A percentile compares a stretch with the other conserved stretches of the same genome.
Conservation (phyloP, 1,140 invertebrate species). For the Heliconius himera region DNA sequence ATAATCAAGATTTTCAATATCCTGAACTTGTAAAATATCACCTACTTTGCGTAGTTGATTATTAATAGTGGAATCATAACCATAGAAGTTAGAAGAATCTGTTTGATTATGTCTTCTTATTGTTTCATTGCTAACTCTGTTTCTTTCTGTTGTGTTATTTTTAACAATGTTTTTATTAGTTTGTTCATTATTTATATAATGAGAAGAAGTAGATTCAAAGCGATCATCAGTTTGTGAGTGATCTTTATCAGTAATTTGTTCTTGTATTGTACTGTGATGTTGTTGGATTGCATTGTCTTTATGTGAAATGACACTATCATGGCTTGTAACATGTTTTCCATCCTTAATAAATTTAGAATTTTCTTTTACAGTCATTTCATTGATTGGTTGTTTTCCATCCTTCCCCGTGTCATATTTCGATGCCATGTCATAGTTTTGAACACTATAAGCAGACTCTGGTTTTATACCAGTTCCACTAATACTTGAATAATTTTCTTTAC, state of each 20-base stretch:
- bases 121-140: slow-evolving; percentile 43
- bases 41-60: slow-evolving; percentile 72
- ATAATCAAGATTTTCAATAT: slow-evolving; percentile 68
- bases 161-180: slow-evolving; percentile 39
- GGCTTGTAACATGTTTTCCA: slow-evolving; percentile 64
- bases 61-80: slow-evolving; percentile 70
- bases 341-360: slow-evolving; percentile 71
- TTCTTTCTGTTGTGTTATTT: slow-evolving; percentile 32
- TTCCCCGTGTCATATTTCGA: slow-evolving; percentile 82
- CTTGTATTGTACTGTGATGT: slow-evolving; percentile 55
- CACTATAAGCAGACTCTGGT: slow-evolving; percentile 77
- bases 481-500: slow-evolving; percentile 79
- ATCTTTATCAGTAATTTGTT: slow-evolving; percentile 45
- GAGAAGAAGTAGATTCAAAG: slow-evolving; percentile 18
- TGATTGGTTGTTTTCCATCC: slow-evolving; percentile 71
- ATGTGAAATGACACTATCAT: slow-evolving; percentile 63
- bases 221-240: slow-evolving; percentile 20
- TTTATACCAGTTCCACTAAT: slow-evolving; percentile 80
- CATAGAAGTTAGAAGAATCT: slow-evolving; percentile 75
- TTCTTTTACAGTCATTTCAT: slow-evolving; percentile 66
- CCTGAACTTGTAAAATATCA: slow-evolving; percentile 65
- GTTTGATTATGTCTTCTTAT: slow-evolving; percentile 59
- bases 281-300: slow-evolving; percentile 65
- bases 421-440: slow-evolving; percentile 79
- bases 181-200: slow-evolving; percentile 31